phyloP scores from a whole-genome alignment of 2,113 vertebrate genomes.

The Pogonocichla stellata region DNA sequence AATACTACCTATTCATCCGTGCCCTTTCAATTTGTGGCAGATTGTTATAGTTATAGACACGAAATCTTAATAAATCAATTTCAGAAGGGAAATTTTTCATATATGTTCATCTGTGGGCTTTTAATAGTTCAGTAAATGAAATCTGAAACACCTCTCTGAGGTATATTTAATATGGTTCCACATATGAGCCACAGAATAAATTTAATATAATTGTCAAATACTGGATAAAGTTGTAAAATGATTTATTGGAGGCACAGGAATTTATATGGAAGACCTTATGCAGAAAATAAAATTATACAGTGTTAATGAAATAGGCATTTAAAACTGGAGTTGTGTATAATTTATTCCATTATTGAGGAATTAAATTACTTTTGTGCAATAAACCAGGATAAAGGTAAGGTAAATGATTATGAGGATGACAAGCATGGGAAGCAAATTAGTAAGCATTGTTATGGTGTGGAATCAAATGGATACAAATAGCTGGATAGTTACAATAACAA shows the following conservation, averaged over 20 bases:
- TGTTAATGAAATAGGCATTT: constrained; percentile 64
- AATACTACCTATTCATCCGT: neutral
- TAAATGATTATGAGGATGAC: constrained; percentile 20
- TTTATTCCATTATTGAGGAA: constrained; percentile 43
- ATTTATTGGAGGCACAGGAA: constrained; percentile 18
- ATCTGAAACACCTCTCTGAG: neutral
- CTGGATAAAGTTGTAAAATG: constrained; percentile 18
- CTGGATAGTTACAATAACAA: neutral
- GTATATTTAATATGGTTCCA: neutral
- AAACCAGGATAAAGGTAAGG: constrained; percentile 38
- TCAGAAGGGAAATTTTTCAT: neutral
- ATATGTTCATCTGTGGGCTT: neutral
- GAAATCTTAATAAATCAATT: neutral
- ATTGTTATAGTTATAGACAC: neutral
- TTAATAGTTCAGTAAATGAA: neutral
- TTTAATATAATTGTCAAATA: constrained; percentile 16
- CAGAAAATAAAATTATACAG: constrained; percentile 46
- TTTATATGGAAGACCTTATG: constrained; percentile 4
- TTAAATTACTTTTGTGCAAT: constrained; percentile 54
- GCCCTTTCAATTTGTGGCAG: neutral
- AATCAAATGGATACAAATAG: constrained; percentile 12
- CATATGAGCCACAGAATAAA: neutral
- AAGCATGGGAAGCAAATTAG: neutral
- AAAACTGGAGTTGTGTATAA: constrained; percentile 20
- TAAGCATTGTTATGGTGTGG: neutral